Evolutionary conservation across 2,888 invertebrate species (phyloP).

Genomic region (Ectropis crepuscularia): DNA sequence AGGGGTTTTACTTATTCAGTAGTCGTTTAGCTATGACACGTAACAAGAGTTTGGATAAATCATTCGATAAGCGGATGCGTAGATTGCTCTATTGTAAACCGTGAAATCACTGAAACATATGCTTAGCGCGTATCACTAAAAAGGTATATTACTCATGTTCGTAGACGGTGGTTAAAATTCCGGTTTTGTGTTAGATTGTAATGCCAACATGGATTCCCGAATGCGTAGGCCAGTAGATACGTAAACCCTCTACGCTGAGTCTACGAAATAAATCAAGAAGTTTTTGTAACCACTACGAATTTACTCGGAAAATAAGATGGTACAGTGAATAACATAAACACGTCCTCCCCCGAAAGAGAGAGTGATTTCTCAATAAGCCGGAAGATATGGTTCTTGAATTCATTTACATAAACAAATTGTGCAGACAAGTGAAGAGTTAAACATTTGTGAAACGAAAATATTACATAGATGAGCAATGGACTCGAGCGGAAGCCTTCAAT

Average conservation of each 20-base stretch:
- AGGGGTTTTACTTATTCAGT: slow-evolving; percentile 9
- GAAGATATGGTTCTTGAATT: slow-evolving; percentile 38
- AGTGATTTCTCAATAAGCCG: slow-evolving; percentile 41
- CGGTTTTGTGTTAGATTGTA: slow-evolving; percentile 9
- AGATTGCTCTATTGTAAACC: slow-evolving; percentile 28
- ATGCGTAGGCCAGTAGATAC: slow-evolving; percentile 22
- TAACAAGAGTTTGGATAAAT: slow-evolving; percentile 16
- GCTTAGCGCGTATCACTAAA: slow-evolving; percentile 38
- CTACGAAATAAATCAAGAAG: slow-evolving; percentile 25
- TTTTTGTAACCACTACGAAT: slow-evolving; percentile 40
- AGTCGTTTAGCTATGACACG: slow-evolving; percentile 7
- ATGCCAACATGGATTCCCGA: slow-evolving; percentile 24
- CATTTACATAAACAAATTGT: slow-evolving; percentile 40
- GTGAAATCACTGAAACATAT: slow-evolving; percentile 33
- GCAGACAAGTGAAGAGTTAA: slow-evolving; percentile 21
- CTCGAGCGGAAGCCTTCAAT: slow-evolving; percentile 1
- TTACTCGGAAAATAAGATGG: slow-evolving; percentile 44
- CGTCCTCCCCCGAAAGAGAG: slow-evolving; percentile 29
- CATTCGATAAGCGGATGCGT: slow-evolving; percentile 11
- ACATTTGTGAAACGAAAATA: slow-evolving; percentile 16
- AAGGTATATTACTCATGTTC: slow-evolving; percentile 32
- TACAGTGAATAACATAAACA: slow-evolving; percentile 36
- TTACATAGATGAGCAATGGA: slow-evolving; percentile 15
- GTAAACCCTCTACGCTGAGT: slow-evolving; percentile 14
- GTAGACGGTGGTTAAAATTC: slow-evolving; percentile 22